Evolutionary conservation across 2,113 vertebrate genomes (phyloP).

Genomic region (Nyctereutes procyonoides): DNA sequence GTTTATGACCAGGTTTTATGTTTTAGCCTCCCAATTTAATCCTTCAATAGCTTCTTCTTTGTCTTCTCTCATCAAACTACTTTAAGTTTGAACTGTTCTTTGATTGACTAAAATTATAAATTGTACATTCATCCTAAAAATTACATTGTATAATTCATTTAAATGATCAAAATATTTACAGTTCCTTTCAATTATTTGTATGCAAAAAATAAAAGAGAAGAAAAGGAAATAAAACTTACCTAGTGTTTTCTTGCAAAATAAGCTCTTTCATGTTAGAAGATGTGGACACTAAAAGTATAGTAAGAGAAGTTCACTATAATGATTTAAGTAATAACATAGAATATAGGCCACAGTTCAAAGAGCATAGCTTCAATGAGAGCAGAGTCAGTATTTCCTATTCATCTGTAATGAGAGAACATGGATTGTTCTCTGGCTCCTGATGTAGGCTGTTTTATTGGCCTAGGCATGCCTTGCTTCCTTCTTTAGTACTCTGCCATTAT

Average conservation of each 20-base stretch:
- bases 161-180: not conserved
- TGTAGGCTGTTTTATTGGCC: rapidly evolving
- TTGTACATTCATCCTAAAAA: not conserved
- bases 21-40: not conserved
- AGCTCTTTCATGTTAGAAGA: not conserved
- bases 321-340: not conserved
- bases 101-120: not conserved
- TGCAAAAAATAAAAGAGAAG: not conserved
- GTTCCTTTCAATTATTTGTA: not conserved
- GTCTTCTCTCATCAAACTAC: not conserved
- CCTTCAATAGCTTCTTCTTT: not conserved
- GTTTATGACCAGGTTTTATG: conserved; percentile 41
- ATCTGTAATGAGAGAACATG: not conserved
- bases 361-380: not conserved
- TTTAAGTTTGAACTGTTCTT: conserved; percentile 15
- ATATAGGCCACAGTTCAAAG: not conserved
- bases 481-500: not conserved
- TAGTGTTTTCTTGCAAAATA: not conserved
- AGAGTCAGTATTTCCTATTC: not conserved
- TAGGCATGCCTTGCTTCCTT: not conserved
- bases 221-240: not conserved
- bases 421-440: not conserved
- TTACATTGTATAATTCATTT: too few relatives aligned
- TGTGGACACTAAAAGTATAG: not conserved
- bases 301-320: not conserved